Base-by-base conservation (phyloP, 2,888 invertebrate species). In the Himalopsyche tibetana region DNA sequence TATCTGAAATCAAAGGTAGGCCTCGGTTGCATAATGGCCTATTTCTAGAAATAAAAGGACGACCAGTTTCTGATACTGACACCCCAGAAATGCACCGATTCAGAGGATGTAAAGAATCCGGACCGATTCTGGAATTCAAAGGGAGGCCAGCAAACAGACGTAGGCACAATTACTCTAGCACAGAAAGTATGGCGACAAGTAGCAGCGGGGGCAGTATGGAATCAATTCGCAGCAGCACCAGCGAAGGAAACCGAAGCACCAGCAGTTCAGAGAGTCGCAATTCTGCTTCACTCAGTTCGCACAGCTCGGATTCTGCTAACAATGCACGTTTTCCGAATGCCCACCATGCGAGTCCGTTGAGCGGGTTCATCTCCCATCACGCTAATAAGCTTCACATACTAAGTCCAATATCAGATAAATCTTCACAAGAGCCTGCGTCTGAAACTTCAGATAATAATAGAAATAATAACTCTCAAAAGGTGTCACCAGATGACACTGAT, bases 191-290 rank as follows among this genome's bases (percentile, higher is more conserved):
- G 95, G 96, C 96, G 55, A 97, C 96, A 9, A 97, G 96, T 90
- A 97, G 97, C 92, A 97, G 97, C 90, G 96, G 96, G 83, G 97
- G 96, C 79, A 97, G 97, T 91, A 96, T 97, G 95, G 97, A 97
- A 90, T 97, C 97, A 85, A 92, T 97, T 88, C 94, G 96, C 88
- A 97, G 97, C 91, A 97, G 96, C 91, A 97, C 97, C 86, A 97
- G 97, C 91, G 97, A 97, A 91, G 97, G 97, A 51, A 97, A 97
- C 90, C 94, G 97, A 89, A 97, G 97, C 90, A 97, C 96, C 85
- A 96, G 96, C 90, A 97, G 97, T 91, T 96, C 96, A 83, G 97
- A 97, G 90, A 97, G 97, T 91, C 94, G 96, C 82, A 96, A 96
- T 91, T 97, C 97, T 88, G 96, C 96, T 80, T 96, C 97, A 84